Base-by-base conservation (phyloP, 2,797 vertebrate genomes). In the Emydoidea blandingii region DNA sequence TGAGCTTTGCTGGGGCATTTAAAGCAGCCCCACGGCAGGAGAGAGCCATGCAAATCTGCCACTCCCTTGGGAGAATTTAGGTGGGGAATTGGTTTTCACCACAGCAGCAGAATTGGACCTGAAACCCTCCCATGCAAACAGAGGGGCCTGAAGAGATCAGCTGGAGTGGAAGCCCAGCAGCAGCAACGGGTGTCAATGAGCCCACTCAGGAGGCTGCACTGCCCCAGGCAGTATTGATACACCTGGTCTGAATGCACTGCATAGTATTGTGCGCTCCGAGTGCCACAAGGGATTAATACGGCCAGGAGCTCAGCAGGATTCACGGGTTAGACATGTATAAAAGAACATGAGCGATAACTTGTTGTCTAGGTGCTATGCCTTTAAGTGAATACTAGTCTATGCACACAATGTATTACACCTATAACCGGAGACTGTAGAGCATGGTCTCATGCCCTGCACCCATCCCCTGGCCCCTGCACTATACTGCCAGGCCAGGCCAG, bases 401-500 rank as follows among this genome's bases (percentile, higher is more conserved):
- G 16, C 5, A 1, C 72, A 74, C 72, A 18, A n/a, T 27, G 72
- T 7, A 41, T 44, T 74, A 44, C 21, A 41, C 41, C 25, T 44
- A 27, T 44, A 74, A 74, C 21, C 12, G 2, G 25, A 25, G 41
- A 74, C 41, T 44, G 12, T 16, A 15, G 12, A 74, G 23, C 25
- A 72, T 25, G 3, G 12, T 14, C 41, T 27, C 62, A n/a, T 8
- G 16, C 34, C 62, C 62, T n/a, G 62, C 8, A 16, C 62, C 62
- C 62, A 5, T 65, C 59, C 34, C 31, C 34, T 65, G 34, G 8
- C 62, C 34, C 16, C 16, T 65, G 16, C 18, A n/a, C 16, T 62
- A 18, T 49, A 21, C n/a, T 5, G 65, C 11, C n/a, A 44, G 41
- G 41, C 44, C 44, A 88, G 0, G 0, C 57, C 10, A 88, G 72